Conservation (phyloP, 37 sponge, comb jelly and placozoan species). For the Agelas oroides region DNA sequence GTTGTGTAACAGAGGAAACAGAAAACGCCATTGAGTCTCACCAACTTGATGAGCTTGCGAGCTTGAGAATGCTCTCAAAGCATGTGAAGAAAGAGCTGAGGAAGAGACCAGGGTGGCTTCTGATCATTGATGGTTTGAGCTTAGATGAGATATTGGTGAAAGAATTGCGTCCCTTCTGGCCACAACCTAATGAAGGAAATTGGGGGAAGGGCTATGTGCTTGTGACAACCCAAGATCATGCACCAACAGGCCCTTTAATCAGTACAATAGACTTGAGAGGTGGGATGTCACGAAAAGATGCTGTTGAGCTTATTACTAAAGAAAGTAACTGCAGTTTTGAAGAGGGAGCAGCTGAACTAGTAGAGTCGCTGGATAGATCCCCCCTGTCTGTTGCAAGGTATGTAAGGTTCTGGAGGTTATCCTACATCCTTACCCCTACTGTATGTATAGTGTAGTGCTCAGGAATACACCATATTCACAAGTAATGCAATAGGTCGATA, state of each 20-base stretch:
- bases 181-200: neutral
- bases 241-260: neutral
- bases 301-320: neutral
- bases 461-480: no score
- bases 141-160: neutral
- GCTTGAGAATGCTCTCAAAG: neutral
- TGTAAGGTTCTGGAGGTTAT: no score
- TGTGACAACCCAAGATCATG: neutral
- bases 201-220: constrained; percentile 11
- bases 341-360: neutral
- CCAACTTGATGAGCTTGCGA: neutral
- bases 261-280: neutral
- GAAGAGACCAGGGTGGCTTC: constrained; percentile 6
- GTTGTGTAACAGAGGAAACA: neutral
- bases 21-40: neutral
- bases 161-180: neutral
- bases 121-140: neutral
- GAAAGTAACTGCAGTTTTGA: neutral
- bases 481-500: no score
- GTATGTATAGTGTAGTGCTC: no score
- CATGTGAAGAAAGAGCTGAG: neutral
- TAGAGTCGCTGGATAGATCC: neutral
- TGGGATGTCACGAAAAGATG: neutral
- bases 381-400: constrained; percentile 13
- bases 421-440: no score